phyloP scores from a whole-genome alignment of 1,140 invertebrate genomes.

The Sinonovacula constricta region DNA sequence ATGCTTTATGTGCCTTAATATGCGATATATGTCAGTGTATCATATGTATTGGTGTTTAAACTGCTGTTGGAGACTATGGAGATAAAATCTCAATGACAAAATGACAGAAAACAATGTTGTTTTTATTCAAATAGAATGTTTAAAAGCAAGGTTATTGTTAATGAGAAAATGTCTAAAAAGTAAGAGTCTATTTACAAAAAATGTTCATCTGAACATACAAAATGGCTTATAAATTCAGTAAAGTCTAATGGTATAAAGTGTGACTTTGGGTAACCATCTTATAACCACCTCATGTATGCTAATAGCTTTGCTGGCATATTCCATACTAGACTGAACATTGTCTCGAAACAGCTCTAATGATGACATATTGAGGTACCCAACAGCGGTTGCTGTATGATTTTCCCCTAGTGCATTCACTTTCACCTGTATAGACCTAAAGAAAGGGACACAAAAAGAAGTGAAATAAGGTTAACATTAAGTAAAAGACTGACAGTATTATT shows the following conservation, averaged over 20 bases:
- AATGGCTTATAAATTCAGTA: no score
- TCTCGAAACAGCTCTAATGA: constrained; percentile 50
- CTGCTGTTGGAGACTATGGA: no score
- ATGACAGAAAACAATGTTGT: no score
- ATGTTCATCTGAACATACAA: no score
- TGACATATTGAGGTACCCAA: constrained; percentile 58
- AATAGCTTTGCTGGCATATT: constrained; percentile 54
- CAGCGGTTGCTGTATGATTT: constrained; percentile 57
- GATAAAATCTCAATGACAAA: no score
- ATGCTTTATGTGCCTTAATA: not conserved
- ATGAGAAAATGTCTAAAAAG: no score
- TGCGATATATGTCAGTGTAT: not conserved
- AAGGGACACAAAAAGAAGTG: not conserved
- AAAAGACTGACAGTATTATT: not conserved
- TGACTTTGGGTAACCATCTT: no score
- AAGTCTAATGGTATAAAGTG: no score
- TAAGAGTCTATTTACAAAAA: no score
- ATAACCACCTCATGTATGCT: constrained; percentile 52
- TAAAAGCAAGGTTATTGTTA: no score
- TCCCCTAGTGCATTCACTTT: constrained; percentile 62
- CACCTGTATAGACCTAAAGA: constrained; percentile 56
- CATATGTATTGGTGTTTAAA: not conserved
- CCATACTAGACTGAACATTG: constrained; percentile 43
- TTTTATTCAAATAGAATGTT: no score
- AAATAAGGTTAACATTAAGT: not conserved